phyloP scores from a whole-genome alignment of 2,888 invertebrate genomes.

The Campoletis raptor region DNA sequence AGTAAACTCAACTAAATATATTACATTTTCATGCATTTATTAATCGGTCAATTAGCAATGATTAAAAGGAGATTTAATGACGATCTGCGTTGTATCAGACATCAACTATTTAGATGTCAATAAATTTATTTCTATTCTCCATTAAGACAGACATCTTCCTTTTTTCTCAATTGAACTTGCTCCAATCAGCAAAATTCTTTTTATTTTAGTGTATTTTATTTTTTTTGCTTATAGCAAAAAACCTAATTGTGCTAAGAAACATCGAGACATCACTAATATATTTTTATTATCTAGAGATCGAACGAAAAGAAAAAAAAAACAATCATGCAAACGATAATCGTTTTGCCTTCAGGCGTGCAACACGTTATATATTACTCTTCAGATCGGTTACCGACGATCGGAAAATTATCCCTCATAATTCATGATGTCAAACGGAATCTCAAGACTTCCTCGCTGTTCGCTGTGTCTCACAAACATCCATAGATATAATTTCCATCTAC shows the following conservation, averaged over 20 bases:
- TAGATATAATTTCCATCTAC: not conserved
- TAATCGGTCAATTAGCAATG: not conserved
- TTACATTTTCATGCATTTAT: not conserved
- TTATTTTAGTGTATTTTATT: not conserved
- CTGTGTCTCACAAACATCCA: constrained; percentile 3
- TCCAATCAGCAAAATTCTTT: not conserved
- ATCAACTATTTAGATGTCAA: not conserved
- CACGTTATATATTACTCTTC: constrained; percentile 38
- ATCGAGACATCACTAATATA: not conserved
- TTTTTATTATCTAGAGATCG: not conserved
- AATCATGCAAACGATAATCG: constrained; percentile 36
- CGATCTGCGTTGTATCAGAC: not conserved
- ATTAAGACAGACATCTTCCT: not conserved
- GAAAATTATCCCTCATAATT: constrained; percentile 59
- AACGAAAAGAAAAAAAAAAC: constrained; percentile 21
- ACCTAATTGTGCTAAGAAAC: not conserved
- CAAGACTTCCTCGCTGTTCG: constrained; percentile 43
- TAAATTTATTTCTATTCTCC: not conserved
- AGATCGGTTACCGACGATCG: constrained; percentile 35
- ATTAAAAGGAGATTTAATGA: not conserved
- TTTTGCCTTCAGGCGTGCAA: constrained; percentile 16
- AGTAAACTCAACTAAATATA: not conserved
- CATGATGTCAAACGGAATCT: constrained; percentile 57
- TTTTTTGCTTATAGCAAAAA: not conserved
- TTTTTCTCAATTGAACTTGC: not conserved